Base-by-base conservation (phyloP, 2,113 vertebrate genomes). In the Alethe diademata region DNA sequence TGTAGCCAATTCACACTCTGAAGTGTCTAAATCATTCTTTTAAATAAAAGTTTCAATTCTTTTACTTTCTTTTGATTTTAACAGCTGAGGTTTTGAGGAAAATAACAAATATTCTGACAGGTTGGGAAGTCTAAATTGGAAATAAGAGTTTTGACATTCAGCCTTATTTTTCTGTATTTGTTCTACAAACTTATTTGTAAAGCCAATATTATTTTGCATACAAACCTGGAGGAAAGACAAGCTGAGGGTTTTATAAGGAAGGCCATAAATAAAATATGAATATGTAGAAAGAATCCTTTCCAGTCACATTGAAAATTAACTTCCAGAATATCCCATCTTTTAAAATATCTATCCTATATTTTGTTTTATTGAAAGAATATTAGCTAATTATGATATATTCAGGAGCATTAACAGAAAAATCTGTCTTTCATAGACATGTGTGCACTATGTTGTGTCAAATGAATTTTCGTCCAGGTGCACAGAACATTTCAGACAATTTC, bases 111-210 rank as follows among this genome's bases (percentile, higher is more conserved):
- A 91, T 57, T 88, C 78, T 33, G 47, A 70, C 54, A 83, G 43
- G 73, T 89, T 92, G 29, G 29, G 28, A 74, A 43, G 38, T 64
- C 51, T 86, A 90, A 76, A 88, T 22, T 92, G n/a, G 64, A 93
- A 95, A 70, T 36, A 23, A 23, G 26, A 74, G 56, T 92, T 94
- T 86, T 88, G 75, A 95, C 48, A 73, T 79, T 74, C 60, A 83
- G 24, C 17, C 25, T 88, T 13, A 40, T 71, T 86, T 95, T 73
- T 78, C 73, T 57, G 38, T 67, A 86, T 88, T 90, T 92, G 29
- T 83, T 92, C 45, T 60, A 92, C 56, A 96, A 81, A 71, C 15
- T 57, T 78, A 74, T 92, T 94, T 93, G 18, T 51, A 84, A 90
- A 92, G 60, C 33, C 22, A 76, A 29, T 74, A 79, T 73, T 86